Percentiles rank a stretch among this genome's conserved stretches.
Evolutionary conservation across 2,888 invertebrate species (phyloP).

Genomic region (Parthenolecanium corni): DNA sequence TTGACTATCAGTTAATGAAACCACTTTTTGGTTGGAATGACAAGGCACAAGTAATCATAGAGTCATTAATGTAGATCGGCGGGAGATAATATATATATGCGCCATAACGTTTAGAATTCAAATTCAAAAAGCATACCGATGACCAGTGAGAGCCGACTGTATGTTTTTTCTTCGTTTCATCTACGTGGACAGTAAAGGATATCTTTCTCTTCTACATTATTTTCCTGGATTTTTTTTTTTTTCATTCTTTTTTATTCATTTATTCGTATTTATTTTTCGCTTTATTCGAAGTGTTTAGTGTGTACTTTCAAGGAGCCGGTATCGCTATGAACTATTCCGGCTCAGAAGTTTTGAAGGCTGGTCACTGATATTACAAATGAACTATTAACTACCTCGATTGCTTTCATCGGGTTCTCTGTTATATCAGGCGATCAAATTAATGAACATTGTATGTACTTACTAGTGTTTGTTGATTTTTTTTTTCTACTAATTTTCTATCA

Average conservation of each 20-base stretch:
- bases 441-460: not conserved
- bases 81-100: conserved; percentile 12
- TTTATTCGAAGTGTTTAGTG: not conserved
- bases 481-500: no score
- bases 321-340: not conserved
- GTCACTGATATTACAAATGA: conserved; percentile 21
- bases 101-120: not conserved
- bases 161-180: no score
- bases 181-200: no score
- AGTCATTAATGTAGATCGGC: conserved; percentile 21
- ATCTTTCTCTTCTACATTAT: no score
- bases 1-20: conserved; percentile 21
- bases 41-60: conserved; percentile 20
- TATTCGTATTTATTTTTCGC: not conserved
- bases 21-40: conserved; percentile 17
- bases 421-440: conserved; percentile 6
- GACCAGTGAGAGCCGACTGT: no score
- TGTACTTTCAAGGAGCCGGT: conserved; percentile 16
- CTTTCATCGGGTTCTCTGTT: not conserved
- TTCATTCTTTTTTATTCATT: conserved; percentile 4
- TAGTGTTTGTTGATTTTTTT: no score
- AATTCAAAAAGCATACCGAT: not conserved
- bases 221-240: not conserved
- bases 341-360: conserved; percentile 14
- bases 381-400: conserved; percentile 13